Conservation (phyloP, 2,797 vertebrate species). For the Limosa lapponica region DNA sequence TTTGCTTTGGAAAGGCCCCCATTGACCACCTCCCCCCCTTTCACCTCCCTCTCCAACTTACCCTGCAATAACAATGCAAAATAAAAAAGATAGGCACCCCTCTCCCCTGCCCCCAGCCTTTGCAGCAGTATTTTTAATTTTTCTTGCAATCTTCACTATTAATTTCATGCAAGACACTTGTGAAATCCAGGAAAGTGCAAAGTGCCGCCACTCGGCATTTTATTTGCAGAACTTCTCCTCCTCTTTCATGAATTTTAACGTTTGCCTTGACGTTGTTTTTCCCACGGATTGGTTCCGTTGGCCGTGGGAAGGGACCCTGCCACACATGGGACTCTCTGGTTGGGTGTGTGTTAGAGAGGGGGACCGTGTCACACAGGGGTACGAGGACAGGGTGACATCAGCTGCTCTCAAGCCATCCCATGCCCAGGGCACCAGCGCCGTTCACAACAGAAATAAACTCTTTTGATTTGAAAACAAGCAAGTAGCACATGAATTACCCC, state of each 20-base stretch:
- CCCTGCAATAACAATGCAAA: constrained; percentile 19
- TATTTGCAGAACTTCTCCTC: neutral
- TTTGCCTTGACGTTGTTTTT: neutral
- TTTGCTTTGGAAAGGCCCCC: constrained; percentile 34
- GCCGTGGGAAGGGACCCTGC: neutral
- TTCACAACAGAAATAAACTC: neutral
- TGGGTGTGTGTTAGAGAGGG: neutral
- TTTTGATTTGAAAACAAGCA: neutral
- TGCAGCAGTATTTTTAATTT: neutral
- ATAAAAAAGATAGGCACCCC: constrained; percentile 37
- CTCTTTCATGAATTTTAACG: neutral
- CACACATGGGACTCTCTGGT: rapidly evolving
- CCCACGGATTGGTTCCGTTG: neutral
- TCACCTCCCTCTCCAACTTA: constrained; percentile 54
- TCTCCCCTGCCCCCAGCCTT: neutral
- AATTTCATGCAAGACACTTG: neutral
- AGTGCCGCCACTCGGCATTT: neutral
- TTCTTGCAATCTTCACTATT: neutral
- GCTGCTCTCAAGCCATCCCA: neutral
- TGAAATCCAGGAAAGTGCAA: neutral
- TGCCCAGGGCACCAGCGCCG: rapidly evolving
- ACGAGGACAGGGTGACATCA: rapidly evolving
- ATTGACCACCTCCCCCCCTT: constrained; percentile 12
- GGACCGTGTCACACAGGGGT: rapidly evolving
- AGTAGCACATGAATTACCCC: neutral